These are phyloP conservation scores for Balaeniceps rex DNA, from an alignment of 2,113 vertebrate species.

Conservation along the genomic window DNA sequence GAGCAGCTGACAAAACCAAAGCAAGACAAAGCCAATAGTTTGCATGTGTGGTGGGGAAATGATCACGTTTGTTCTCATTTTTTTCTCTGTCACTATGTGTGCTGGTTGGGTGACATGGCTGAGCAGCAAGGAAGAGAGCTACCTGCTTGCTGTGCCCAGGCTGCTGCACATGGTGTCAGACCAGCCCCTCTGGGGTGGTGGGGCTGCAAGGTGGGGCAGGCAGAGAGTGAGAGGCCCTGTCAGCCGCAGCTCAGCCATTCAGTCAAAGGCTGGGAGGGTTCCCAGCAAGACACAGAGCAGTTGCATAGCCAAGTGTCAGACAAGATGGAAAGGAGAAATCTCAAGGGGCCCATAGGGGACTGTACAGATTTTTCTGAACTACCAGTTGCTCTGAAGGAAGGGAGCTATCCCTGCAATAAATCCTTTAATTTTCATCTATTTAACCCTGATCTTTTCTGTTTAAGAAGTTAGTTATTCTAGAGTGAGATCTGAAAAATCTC, in stretches of 20 bases:
- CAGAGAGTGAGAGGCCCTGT: background rate
- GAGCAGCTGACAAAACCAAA: background rate
- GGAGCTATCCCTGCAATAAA: background rate
- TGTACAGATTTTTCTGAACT: background rate
- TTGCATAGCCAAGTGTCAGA: background rate
- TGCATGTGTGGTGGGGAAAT: background rate
- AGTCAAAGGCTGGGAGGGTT: background rate
- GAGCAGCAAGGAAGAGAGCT: no score
- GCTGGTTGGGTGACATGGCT: no score
- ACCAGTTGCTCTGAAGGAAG: background rate
- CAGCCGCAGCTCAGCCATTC: rapidly evolving
- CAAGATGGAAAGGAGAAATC: background rate
- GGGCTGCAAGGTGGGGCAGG: background rate
- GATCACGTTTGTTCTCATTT: background rate
- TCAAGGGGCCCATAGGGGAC: background rate
- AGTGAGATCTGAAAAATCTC: background rate
- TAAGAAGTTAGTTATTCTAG: background rate
- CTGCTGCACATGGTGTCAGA: no score
- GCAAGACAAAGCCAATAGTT: background rate
- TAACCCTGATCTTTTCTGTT: background rate
- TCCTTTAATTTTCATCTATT: background rate
- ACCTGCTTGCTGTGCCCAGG: no score
- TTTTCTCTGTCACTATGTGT: background rate
- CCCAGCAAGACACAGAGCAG: background rate
- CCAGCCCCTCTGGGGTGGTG: no score